phyloP scores from a whole-genome alignment of 2,113 vertebrate genomes.

The Trinectes maculatus region DNA sequence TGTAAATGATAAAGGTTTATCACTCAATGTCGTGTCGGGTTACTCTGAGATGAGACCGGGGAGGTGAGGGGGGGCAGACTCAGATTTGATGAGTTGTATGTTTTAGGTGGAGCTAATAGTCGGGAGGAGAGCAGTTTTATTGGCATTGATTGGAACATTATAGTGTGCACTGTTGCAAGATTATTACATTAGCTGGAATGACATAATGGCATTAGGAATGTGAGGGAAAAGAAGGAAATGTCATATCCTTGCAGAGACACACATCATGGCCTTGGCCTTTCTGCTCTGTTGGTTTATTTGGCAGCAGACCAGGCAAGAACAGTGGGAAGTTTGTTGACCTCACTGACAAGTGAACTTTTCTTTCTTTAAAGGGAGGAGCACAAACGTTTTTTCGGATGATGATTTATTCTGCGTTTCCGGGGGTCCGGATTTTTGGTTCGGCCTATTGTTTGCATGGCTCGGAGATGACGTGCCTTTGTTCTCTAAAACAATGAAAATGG shows the following conservation, averaged over 20 bases:
- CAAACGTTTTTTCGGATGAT: conserved; percentile 62
- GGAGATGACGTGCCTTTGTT: conserved; percentile 51
- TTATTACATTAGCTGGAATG: conserved; percentile 78
- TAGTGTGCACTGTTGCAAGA: conserved; percentile 71
- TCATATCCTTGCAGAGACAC: conserved; percentile 68
- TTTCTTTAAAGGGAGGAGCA: conserved; percentile 42
- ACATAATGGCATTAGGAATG: conserved; percentile 78
- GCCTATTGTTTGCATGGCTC: conserved; percentile 45
- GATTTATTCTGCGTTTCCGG: conserved; percentile 75
- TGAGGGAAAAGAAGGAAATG: conserved; percentile 67
- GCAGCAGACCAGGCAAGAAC: conserved; percentile 61
- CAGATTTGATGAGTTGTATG: conserved; percentile 63
- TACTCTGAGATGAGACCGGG: not conserved
- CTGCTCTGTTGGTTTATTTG: conserved; percentile 56
- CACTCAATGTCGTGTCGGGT: not conserved
- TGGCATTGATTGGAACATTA: conserved; percentile 79
- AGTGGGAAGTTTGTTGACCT: conserved; percentile 72
- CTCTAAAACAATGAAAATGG: conserved; percentile 55
- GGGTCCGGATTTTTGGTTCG: conserved; percentile 44
- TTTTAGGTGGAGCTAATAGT: conserved; percentile 51
- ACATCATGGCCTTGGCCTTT: conserved; percentile 59
- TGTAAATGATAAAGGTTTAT: not conserved
- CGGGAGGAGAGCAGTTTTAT: conserved; percentile 66
- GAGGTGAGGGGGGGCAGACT: conserved; percentile 45
- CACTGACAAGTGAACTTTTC: conserved; percentile 72